phyloP scores from a whole-genome alignment of 1,140 invertebrate species.

The Drosophila funebris region DNA sequence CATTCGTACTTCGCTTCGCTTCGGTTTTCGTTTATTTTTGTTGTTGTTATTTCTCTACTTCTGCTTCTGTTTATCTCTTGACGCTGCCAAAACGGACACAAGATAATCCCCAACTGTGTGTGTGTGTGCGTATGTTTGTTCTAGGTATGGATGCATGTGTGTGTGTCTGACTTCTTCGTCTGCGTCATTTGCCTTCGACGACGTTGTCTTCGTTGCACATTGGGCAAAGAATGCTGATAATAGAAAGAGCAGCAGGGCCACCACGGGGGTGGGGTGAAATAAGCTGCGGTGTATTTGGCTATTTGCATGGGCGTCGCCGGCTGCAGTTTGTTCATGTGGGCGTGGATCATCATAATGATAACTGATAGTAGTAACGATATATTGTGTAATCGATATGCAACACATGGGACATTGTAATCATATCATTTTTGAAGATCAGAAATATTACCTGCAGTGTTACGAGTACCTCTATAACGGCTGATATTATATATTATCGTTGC shows the following conservation, averaged over 20 bases:
- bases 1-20: not conserved
- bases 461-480: no score
- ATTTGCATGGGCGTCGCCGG: constrained; percentile 25
- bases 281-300: constrained; percentile 10
- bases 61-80: constrained; percentile 39
- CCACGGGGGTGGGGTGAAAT: not conserved
- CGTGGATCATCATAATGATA: constrained; percentile 12
- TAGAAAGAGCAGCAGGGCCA: not conserved
- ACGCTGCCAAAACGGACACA: constrained; percentile 16
- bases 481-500: no score
- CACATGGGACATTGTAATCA: no score
- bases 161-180: constrained; percentile 18
- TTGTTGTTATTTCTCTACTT: constrained; percentile 11
- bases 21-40: constrained; percentile 3
- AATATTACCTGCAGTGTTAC: no score
- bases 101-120: constrained; percentile 38
- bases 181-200: constrained; percentile 19
- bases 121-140: not conserved
- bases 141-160: not conserved
- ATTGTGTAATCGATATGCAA: not conserved
- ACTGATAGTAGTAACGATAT: not conserved
- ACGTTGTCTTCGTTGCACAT: constrained; percentile 40
- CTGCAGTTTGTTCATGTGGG: constrained; percentile 1
- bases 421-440: no score
- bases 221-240: constrained; percentile 38